Base-by-base conservation (phyloP, 2,113 vertebrate species). In the Misgurnus anguillicaudatus region DNA sequence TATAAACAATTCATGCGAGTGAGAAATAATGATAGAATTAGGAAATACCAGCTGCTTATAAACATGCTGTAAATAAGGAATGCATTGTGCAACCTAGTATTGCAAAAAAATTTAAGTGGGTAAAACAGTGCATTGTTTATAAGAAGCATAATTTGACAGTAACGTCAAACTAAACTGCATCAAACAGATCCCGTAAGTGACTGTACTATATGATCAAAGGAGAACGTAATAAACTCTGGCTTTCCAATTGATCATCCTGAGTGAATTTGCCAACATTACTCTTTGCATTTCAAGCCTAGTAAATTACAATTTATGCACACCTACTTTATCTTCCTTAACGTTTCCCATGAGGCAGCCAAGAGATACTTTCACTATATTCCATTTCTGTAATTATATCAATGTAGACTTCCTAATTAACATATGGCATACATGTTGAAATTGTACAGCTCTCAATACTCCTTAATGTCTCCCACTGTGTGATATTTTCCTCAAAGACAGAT, bases 341-440 rank as follows among this genome's bases (percentile, higher is more conserved):
- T 85, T 88, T 87, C 86, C 88, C 85, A 72, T 79, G 85, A 91
- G 88, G 88, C 83, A 80, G 72, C 66, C 75, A 76, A 19, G 66
- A 84, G 83, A 89, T 81, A 87, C 84, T 90, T 85, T 63, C 86
- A 90, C 90, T 87, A 89, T 90, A 89, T 89, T 87, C 87, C 78
- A 86, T 87, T 86, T 24, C 85, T 80, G 87, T 92, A 91, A 91
- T 92, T 91, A 90, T 89, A 92, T 91, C 90, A 90, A 86, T 87
- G 83, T 47, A 90, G 87, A 89, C 86, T 85, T 82, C 80, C 89
- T 90, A 88, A 92, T 93, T 91, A 92, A 90, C 91, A 92, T 92
- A 90, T 80, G 86, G 87, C 84, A 77, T 87, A 84, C 86, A 88
- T 90, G 90, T 88, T 86, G 86, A 84, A 87, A 91, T 90, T 90